Evolutionary conservation across 2,888 invertebrate genomes (phyloP).

Genomic region (Orthosia cruda): DNA sequence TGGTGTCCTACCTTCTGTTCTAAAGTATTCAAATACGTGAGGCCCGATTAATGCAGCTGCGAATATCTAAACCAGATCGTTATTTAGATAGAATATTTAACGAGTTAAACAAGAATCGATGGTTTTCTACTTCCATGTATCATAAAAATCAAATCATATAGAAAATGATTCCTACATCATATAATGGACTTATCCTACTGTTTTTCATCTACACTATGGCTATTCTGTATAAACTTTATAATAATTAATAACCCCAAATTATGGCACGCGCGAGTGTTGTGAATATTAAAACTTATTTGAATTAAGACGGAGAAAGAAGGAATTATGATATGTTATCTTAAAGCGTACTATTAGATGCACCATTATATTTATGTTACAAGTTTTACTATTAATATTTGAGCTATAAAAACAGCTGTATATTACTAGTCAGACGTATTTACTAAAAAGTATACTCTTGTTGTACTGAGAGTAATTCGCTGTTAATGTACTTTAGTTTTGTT

Average conservation of each 20-base stretch:
- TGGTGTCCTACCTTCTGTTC: too few relatives aligned
- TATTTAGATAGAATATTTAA: too few relatives aligned
- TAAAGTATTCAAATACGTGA: too few relatives aligned
- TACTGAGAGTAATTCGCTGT: not conserved
- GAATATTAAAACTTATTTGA: conserved; percentile 62
- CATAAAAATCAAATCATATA: not conserved
- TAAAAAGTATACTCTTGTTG: not conserved
- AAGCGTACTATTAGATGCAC: conserved; percentile 15
- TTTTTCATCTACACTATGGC: not conserved
- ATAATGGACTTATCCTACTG: conserved; percentile 34
- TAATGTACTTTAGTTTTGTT: not conserved
- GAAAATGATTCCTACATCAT: not conserved
- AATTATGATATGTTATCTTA: conserved; percentile 55
- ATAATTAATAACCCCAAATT: conserved; percentile 68
- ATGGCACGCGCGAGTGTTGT: conserved; percentile 62
- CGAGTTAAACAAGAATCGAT: too few relatives aligned
- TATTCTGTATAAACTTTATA: conserved; percentile 57
- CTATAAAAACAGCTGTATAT: conserved; percentile 25
- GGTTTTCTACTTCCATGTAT: not conserved
- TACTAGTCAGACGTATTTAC: conserved; percentile 9
- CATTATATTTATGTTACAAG: conserved; percentile 26
- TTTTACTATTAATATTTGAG: too few relatives aligned
- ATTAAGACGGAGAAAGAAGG: conserved; percentile 52
- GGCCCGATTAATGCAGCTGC: too few relatives aligned
- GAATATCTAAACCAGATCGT: too few relatives aligned